Conservation (phyloP, 2,888 invertebrate genomes). For the Metopia argyrocephala region DNA sequence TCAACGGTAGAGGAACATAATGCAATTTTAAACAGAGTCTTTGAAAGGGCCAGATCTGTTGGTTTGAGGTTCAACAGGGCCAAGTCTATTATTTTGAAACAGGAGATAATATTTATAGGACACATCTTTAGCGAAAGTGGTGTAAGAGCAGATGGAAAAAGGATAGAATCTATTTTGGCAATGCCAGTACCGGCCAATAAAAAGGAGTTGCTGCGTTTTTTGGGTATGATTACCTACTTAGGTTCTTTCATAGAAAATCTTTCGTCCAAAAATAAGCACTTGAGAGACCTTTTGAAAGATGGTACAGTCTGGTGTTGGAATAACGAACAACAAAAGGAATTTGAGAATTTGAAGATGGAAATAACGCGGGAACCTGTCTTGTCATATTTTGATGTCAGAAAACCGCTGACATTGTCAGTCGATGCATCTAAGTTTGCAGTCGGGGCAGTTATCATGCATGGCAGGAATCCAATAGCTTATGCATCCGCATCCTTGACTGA, state of each 20-base stretch:
- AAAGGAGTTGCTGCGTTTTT: neutral
- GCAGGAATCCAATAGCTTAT: too few relatives aligned
- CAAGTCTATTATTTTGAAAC: constrained; percentile 12
- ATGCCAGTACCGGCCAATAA: constrained; percentile 7
- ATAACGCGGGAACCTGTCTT: constrained; percentile 31
- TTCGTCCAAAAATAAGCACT: constrained; percentile 53
- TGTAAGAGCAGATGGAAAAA: constrained; percentile 1
- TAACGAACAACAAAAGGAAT: constrained; percentile 26
- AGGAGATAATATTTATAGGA: constrained; percentile 25
- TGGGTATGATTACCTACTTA: constrained; percentile 56
- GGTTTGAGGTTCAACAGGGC: constrained; percentile 10
- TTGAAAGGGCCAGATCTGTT: constrained; percentile 4
- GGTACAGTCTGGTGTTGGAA: constrained; percentile 47
- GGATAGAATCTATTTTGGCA: constrained; percentile 16
- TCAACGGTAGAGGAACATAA: constrained; percentile 12
- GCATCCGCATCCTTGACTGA: constrained; percentile 11
- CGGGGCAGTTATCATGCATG: constrained; percentile 24
- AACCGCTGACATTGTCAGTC: constrained; percentile 14
- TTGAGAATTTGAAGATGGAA: constrained; percentile 18
- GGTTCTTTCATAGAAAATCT: constrained; percentile 63
- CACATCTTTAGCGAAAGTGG: constrained; percentile 19
- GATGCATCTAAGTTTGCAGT: constrained; percentile 50
- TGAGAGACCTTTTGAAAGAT: constrained; percentile 39
- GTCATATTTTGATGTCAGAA: neutral
- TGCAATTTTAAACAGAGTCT: neutral